Base-by-base conservation (phyloP, 2,888 invertebrate species). In the Fragum sueziense region DNA sequence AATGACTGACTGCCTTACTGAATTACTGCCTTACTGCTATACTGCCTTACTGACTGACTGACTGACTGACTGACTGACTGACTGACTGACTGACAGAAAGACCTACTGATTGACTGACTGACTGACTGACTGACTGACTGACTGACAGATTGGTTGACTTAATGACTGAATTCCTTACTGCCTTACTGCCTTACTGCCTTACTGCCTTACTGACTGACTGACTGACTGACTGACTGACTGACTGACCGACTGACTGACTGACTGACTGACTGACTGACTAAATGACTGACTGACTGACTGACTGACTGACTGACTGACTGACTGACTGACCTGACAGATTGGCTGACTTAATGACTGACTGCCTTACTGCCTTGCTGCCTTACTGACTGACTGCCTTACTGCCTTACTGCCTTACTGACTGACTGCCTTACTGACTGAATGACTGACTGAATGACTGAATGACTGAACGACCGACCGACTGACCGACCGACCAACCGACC, bases 171-270 rank as follows among this genome's bases (percentile, higher is more conserved):
- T 57, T 7, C 9, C n/a, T n/a, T 9, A n/a, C 57, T 57, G n/a
- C 14, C 57, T 57, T 57, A n/a, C 57, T 57, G 62, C 9, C 62
- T 62, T 11, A 62, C 62, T 62, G 29, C 17, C 62, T 62, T 25
- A 9, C 27, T 6, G 62, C 9, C 31, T 25, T 25, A 9, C 11
- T 29, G 9, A 62, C 62, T 29, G 27, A 29, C 62, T 62, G 62
- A 29, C 62, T 62, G 47, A 22, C 62, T 62, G 41, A 17, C 41
- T 41, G 41, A 11, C 11, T 41, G 41, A 17, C 41, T 41, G 17
- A n/a, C n/a, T n/a, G n/a, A n/a, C n/a, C n/a, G n/a, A n/a, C n/a
- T n/a, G n/a, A n/a, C n/a, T n/a, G n/a, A n/a, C n/a, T n/a, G n/a
- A n/a, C n/a, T n/a, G n/a, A n/a, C n/a, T n/a, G n/a, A n/a, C n/a